phyloP scores from a whole-genome alignment of 2,888 invertebrate species.

The Caenorhabditis parvicauda region DNA sequence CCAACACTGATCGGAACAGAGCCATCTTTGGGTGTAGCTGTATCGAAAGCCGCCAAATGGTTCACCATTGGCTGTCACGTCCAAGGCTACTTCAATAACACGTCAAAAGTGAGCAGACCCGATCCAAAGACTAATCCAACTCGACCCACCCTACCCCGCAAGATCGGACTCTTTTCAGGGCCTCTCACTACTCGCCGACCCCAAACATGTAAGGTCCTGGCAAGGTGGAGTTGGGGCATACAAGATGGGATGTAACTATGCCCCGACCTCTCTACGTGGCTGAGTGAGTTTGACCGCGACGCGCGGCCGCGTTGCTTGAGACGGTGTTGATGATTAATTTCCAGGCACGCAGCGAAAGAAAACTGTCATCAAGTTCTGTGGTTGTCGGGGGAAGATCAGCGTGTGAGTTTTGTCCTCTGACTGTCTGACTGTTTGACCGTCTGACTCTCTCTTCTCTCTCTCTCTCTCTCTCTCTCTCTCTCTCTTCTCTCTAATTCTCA shows the following conservation, averaged over 20 bases:
- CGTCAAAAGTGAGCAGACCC: slow-evolving; percentile 3
- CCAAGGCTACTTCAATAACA: slow-evolving; percentile 77
- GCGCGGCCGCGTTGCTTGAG: no score
- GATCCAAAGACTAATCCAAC: no score
- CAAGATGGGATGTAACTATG: slow-evolving; percentile 82
- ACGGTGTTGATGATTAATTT: not conserved
- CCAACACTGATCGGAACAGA: slow-evolving; percentile 95
- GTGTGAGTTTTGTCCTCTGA: slow-evolving; percentile 67
- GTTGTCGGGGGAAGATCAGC: slow-evolving; percentile 88
- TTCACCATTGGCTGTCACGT: slow-evolving; percentile 88
- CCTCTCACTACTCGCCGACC: slow-evolving; percentile 87
- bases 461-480: no score
- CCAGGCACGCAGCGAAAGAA: slow-evolving; percentile 12
- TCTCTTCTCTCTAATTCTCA: not conserved
- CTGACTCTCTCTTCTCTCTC: no score
- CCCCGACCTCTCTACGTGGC: slow-evolving; percentile 66
- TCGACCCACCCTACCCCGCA: not conserved
- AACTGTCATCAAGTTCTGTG: slow-evolving; percentile 84
- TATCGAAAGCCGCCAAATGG: slow-evolving; percentile 80
- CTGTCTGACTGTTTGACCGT: no score
- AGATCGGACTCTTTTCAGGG: slow-evolving; percentile 5
- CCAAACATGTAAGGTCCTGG: slow-evolving; percentile 76
- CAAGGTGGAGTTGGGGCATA: slow-evolving; percentile 85
- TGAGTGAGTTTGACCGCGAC: slow-evolving; percentile 17
- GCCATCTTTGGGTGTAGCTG: slow-evolving; percentile 71